Evolutionary conservation across 2,888 invertebrate genomes (phyloP).

Genomic region (Meliscaeva auricollis): DNA sequence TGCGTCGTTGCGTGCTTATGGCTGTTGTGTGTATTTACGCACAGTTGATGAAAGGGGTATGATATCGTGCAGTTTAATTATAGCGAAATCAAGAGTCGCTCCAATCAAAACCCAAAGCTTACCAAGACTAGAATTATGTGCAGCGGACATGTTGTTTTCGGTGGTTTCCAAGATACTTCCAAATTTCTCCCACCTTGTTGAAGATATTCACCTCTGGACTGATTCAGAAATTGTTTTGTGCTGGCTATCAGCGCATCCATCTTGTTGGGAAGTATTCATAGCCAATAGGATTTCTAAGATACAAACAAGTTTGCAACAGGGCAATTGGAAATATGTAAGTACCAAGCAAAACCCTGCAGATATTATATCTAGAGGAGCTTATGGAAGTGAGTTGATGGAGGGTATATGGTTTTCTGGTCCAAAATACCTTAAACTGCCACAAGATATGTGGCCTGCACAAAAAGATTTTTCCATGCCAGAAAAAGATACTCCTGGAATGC

Average conservation of each 20-base stretch:
- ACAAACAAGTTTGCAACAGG: neutral
- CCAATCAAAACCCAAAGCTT: slow-evolving; percentile 59
- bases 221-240: slow-evolving; percentile 6
- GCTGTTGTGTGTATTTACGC: slow-evolving; percentile 26
- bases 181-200: slow-evolving; percentile 8
- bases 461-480: too few relatives aligned
- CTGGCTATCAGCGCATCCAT: slow-evolving; percentile 56
- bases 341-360: slow-evolving; percentile 13
- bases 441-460: neutral
- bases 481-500: too few relatives aligned
- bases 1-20: slow-evolving; percentile 61
- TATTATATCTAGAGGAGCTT: slow-evolving; percentile 6
- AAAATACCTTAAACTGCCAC: neutral
- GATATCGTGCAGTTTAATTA: slow-evolving; percentile 21
- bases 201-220: neutral
- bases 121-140: slow-evolving; percentile 68
- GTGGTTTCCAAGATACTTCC: slow-evolving; percentile 35
- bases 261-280: neutral
- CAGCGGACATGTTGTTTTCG: slow-evolving; percentile 46
- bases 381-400: neutral
- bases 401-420: slow-evolving; percentile 1
- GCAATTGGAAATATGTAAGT: neutral
- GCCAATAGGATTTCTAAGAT: slow-evolving; percentile 24
- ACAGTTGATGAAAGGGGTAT: neutral
- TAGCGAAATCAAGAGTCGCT: slow-evolving; percentile 66